Evolutionary conservation across 2,888 invertebrate genomes (phyloP).

Genomic region (Limnephilus marmoratus): DNA sequence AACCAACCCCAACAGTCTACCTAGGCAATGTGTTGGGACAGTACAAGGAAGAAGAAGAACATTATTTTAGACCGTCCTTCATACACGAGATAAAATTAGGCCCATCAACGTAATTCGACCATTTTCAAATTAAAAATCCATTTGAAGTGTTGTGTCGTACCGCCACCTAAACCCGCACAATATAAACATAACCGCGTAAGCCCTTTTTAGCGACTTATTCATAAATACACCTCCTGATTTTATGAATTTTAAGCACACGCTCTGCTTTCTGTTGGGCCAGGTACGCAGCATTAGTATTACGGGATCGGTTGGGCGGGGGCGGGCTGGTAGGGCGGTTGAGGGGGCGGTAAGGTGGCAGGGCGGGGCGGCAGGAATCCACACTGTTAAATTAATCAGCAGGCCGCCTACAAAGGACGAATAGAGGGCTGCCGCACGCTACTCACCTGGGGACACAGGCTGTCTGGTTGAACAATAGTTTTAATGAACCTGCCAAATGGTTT

Average conservation of each 20-base stretch:
- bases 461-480: neutral
- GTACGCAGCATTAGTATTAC: neutral
- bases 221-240: neutral
- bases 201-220: neutral
- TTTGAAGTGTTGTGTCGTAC: neutral
- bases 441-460: neutral
- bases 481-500: neutral
- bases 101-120: neutral
- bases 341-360: neutral
- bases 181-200: neutral
- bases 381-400: slow-evolving; percentile 52
- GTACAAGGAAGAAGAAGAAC: too few species aligned
- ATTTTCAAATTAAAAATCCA: neutral
- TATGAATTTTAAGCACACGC: slow-evolving; percentile 16
- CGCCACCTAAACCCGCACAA: neutral
- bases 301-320: neutral
- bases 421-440: slow-evolving; percentile 9
- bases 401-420: slow-evolving; percentile 45
- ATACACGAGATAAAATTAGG: too few species aligned
- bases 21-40: too few species aligned
- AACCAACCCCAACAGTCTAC: too few species aligned
- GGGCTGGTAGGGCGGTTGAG: neutral
- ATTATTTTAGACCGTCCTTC: too few species aligned
- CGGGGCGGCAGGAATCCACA: slow-evolving; percentile 32
- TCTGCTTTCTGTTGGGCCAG: slow-evolving; percentile 5